Percentiles rank a stretch among this genome's conserved stretches.
These are phyloP conservation scores for Chromobotia macracanthus DNA, from an alignment of 2,797 vertebrate genomes.

Conservation along the genomic window DNA sequence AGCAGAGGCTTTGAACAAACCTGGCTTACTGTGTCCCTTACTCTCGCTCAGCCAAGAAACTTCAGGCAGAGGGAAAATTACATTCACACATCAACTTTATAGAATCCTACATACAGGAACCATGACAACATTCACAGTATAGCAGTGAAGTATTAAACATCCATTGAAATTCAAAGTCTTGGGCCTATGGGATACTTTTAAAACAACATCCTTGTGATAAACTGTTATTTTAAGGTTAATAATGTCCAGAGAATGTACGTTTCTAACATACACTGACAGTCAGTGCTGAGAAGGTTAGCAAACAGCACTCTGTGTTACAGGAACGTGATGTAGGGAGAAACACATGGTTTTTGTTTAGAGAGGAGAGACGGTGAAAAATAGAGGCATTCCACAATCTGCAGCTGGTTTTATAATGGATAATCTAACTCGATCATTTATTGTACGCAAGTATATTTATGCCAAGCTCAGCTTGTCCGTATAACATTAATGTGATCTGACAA, in stretches of 20 bases:
- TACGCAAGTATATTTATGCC: background rate
- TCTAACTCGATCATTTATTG: constrained; percentile 22
- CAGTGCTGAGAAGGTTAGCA: background rate
- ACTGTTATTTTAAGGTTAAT: no score
- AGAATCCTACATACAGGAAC: constrained; percentile 8
- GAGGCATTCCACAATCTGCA: constrained; percentile 22
- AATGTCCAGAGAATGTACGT: no score
- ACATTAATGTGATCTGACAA: constrained; percentile 38
- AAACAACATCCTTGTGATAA: background rate
- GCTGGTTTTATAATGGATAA: constrained; percentile 11
- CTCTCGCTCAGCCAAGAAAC: background rate
- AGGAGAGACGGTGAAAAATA: constrained; percentile 1
- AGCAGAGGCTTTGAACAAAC: constrained; percentile 13
- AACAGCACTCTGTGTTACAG: constrained; percentile 1
- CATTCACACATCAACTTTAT: constrained; percentile 1
- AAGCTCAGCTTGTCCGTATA: background rate
- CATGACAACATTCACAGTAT: constrained; percentile 1
- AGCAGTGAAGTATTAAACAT: background rate
- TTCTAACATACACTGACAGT: constrained; percentile 21
- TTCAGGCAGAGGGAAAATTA: constrained; percentile 4
- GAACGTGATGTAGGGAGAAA: constrained; percentile 20
- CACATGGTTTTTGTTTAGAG: constrained; percentile 36
- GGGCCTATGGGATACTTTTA: background rate
- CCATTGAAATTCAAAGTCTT: background rate
- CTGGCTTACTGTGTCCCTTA: background rate